Percentiles rank a stretch among this genome's conserved stretches.
Conservation (phyloP, 2,888 invertebrate species). For the Cremastobaeus sp. region DNA sequence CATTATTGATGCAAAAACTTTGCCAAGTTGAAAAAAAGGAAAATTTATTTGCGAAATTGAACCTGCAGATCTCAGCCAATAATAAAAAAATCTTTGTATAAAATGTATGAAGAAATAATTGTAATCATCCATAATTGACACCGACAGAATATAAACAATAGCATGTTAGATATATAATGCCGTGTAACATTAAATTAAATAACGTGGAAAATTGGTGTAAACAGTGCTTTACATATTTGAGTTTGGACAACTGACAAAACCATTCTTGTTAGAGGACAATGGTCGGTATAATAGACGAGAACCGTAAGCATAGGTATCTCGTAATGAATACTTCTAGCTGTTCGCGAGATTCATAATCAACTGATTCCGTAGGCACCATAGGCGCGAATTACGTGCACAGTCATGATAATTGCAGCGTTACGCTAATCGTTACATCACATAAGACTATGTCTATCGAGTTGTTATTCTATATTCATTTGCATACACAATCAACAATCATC, state of each 20-base stretch:
- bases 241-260: constrained; percentile 14
- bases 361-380: constrained; percentile 24
- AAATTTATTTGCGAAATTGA: no score
- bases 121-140: no score
- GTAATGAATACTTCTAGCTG: constrained; percentile 14
- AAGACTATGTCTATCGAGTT: constrained; percentile 26
- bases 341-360: constrained; percentile 33
- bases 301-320: constrained; percentile 5
- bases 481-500: constrained; percentile 44
- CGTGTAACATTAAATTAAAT: constrained; percentile 11
- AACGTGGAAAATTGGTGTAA: constrained; percentile 8
- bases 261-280: constrained; percentile 16
- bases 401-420: constrained; percentile 41
- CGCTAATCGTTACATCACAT: constrained; percentile 50
- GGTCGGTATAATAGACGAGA: constrained; percentile 10
- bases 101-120: no score
- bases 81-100: no score
- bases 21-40: no score
- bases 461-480: constrained; percentile 53
- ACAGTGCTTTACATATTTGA: constrained; percentile 4
- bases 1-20: no score
- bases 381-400: constrained; percentile 35
- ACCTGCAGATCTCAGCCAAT: no score
- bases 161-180: not conserved
- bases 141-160: not conserved